These are phyloP conservation scores for Ariolimax columbianus DNA, from an alignment of 2,888 invertebrate species.

Conservation along the genomic window DNA sequence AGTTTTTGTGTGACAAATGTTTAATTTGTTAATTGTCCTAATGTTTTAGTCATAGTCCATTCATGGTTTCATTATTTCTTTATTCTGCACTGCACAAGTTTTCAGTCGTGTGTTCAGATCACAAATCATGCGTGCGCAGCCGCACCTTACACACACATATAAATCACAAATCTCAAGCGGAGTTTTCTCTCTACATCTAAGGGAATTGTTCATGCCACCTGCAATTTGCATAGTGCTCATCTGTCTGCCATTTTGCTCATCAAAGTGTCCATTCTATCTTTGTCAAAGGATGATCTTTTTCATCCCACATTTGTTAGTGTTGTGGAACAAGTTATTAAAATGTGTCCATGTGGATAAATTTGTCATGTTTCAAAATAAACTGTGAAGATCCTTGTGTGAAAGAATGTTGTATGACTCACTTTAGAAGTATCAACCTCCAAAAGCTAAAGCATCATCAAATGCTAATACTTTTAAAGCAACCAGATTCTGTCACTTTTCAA, in stretches of 20 bases:
- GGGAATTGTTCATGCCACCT: background rate
- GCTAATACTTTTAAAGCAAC: background rate
- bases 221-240: background rate
- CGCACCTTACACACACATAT: background rate
- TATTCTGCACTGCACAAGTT: slow-evolving; percentile 30
- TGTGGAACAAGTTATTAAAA: background rate
- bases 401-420: background rate
- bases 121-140: background rate
- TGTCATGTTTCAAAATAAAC: background rate
- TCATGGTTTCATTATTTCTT: background rate
- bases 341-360: background rate
- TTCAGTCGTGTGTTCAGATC: slow-evolving; percentile 17
- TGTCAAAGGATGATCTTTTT: background rate
- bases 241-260: background rate
- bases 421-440: background rate
- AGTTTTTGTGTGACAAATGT: background rate
- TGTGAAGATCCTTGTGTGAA: background rate
- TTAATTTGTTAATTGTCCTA: background rate
- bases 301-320: background rate
- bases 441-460: background rate
- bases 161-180: background rate
- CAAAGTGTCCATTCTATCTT: background rate
- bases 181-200: background rate
- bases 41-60: slow-evolving; percentile 4
- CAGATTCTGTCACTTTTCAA: background rate